These are phyloP conservation scores for Montipora sp. DNA, from an alignment of 64 coral and sea anemone genomes.

Conservation along the genomic window DNA sequence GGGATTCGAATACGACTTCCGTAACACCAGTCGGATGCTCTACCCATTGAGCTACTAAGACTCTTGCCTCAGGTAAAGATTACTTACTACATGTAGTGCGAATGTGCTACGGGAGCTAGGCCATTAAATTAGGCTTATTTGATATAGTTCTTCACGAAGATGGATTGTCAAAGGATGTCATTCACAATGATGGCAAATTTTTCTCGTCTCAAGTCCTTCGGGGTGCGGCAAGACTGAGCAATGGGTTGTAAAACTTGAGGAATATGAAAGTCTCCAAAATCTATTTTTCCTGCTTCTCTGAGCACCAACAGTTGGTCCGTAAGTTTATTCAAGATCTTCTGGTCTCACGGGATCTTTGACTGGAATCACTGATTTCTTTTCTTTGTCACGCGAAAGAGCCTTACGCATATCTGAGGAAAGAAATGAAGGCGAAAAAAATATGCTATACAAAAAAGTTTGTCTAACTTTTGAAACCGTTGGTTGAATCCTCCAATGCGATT, in stretches of 20 bases:
- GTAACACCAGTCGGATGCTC: too few species aligned
- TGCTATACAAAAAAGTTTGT: neutral
- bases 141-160: too few species aligned
- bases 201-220: too few species aligned
- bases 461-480: neutral
- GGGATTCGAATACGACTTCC: too few species aligned
- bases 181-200: too few species aligned
- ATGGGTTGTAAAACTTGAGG: neutral
- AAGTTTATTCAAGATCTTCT: slow-evolving; percentile 91
- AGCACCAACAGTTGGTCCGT: slow-evolving; percentile 47
- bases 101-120: too few species aligned
- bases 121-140: too few species aligned
- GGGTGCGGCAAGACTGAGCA: neutral
- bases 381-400: slow-evolving; percentile 89
- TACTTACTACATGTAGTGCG: too few species aligned
- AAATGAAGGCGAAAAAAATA: neutral
- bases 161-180: too few species aligned
- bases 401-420: slow-evolving; percentile 92
- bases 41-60: too few species aligned
- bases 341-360: slow-evolving; percentile 95
- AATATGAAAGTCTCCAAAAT: neutral
- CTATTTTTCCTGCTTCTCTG: neutral
- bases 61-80: too few species aligned
- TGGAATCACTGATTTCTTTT: slow-evolving; percentile 93
- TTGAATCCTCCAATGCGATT: neutral